Evolutionary conservation across 2,797 vertebrate genomes (phyloP), one percentile per base, ranked within the genome.

Genomic region (Delichon dasypus): DNA sequence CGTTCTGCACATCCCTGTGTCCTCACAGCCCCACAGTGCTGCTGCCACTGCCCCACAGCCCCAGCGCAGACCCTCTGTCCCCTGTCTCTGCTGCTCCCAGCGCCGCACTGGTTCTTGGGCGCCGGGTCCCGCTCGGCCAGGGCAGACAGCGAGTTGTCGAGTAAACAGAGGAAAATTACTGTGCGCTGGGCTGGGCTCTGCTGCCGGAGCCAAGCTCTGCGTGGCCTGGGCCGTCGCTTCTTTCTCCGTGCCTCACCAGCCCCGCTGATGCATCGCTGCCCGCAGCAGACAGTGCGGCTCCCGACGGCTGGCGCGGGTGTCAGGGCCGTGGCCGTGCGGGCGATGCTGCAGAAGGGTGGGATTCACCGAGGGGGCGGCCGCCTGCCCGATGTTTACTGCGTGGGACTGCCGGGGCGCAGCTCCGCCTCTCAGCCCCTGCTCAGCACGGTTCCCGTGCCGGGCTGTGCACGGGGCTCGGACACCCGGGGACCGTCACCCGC

Each of bases 131-230:
- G 1, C 30, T 82, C 3, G 2, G 62, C 54, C 3, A 6, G 38
- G 72, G 50, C 72, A 42, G 57, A 40, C 58, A 7, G 57, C 50
- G 4, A 60, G 8, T 12, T 22, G 27, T 75, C 38, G 14, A 78
- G 84, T 93, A 93, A 95, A 94, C 89, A 93, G 90, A 89, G 86
- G 92, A 95, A 90, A 94, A 95, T 90, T 90, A 87, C 91, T 88
- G 78, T 0, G 5, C 19, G 71, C 85, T 30, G 44, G 12, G 91
- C 88, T 4, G 22, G 8, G 58, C 16, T 13, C 23, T 66, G 76
- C 84, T 4, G 71, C 75, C 0, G 2, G 73, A 44, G 85, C 84
- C 86, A 40, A 70, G 60, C 0, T 3, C 19, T 36, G 73, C 26
- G 0, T 19, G 54, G 64, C 45, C 0, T 0, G 45, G 4, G 9